Evolutionary conservation across 2,888 invertebrate species (phyloP).

Genomic region (Cosmopolites sordidus): DNA sequence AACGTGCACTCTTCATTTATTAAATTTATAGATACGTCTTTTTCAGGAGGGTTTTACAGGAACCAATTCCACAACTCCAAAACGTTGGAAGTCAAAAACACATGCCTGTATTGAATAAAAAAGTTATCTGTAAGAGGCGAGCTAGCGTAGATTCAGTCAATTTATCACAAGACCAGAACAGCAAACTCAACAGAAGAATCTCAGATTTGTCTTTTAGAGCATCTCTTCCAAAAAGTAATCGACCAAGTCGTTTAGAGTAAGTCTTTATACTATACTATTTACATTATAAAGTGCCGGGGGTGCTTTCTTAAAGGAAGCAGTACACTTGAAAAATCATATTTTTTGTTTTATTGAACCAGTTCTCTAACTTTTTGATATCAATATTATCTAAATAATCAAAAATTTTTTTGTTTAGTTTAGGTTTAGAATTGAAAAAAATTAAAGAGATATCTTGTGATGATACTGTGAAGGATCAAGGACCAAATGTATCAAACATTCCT

Average conservation of each 20-base stretch:
- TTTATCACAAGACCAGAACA: slow-evolving; percentile 32
- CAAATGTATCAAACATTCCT: background rate
- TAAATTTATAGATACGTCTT: too few species aligned
- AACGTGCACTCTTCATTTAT: too few species aligned
- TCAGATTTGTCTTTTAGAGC: slow-evolving; percentile 42
- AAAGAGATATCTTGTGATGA: slow-evolving; percentile 38
- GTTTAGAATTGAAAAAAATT: slow-evolving; percentile 45
- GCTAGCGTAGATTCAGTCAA: slow-evolving; percentile 55
- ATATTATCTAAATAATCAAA: too few species aligned
- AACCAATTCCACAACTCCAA: slow-evolving; percentile 19
- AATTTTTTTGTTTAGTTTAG: slow-evolving; percentile 40
- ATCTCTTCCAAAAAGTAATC: slow-evolving; percentile 38
- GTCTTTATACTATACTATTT: too few species aligned
- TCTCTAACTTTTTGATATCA: too few species aligned
- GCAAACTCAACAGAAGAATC: slow-evolving; percentile 40
- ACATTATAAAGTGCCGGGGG: too few species aligned
- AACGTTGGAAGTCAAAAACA: slow-evolving; percentile 13
- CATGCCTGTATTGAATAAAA: slow-evolving; percentile 23
- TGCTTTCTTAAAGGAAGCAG: too few species aligned
- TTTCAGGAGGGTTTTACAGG: slow-evolving; percentile 43
- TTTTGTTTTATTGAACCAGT: too few species aligned
- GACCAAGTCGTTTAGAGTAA: slow-evolving; percentile 49
- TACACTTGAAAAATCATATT: too few species aligned
- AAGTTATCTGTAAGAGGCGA: slow-evolving; percentile 48
- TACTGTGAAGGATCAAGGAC: background rate